A percentile compares a stretch with the other conserved stretches of the same genome.
Evolutionary conservation across 2,888 invertebrate species (phyloP).

Genomic region (Drosophila kuntzei): DNA sequence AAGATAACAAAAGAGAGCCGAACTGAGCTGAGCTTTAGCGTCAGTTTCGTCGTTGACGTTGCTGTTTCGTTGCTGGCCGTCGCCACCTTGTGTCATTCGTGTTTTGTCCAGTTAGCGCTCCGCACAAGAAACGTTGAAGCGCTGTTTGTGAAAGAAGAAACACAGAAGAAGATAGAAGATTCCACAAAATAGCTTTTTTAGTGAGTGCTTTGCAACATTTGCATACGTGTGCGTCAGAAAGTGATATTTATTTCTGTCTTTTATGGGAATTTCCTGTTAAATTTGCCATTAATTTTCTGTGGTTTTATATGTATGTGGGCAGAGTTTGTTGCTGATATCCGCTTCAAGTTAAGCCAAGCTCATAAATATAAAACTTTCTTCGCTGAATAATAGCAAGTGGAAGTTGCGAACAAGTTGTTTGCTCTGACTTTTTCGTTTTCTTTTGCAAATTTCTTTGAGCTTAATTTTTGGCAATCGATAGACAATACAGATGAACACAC

Average conservation of each 20-base stretch:
- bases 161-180: conserved; percentile 26
- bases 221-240: conserved; percentile 74
- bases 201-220: conserved; percentile 61
- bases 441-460: conserved; percentile 13
- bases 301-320: conserved; percentile 20
- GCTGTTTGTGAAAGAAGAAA: conserved; percentile 29
- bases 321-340: conserved; percentile 20
- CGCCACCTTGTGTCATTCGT: conserved; percentile 63
- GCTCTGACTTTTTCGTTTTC: conserved; percentile 3
- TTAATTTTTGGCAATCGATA: conserved; percentile 26
- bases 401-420: conserved; percentile 19
- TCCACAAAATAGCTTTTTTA: conserved; percentile 40
- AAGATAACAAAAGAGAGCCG: conserved; percentile 27
- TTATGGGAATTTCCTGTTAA: conserved; percentile 39
- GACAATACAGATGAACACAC: not conserved
- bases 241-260: conserved; percentile 31
- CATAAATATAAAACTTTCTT: conserved; percentile 32
- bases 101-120: conserved; percentile 56
- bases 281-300: conserved; percentile 35
- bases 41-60: conserved; percentile 27
- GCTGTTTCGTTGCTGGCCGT: conserved; percentile 42
- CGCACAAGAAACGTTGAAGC: conserved; percentile 38
- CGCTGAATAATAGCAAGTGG: conserved; percentile 1
- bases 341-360: conserved; percentile 21
- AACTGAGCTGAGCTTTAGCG: conserved; percentile 50